Conservation (phyloP, 2,113 vertebrate genomes). For the Geococcyx californianus region DNA sequence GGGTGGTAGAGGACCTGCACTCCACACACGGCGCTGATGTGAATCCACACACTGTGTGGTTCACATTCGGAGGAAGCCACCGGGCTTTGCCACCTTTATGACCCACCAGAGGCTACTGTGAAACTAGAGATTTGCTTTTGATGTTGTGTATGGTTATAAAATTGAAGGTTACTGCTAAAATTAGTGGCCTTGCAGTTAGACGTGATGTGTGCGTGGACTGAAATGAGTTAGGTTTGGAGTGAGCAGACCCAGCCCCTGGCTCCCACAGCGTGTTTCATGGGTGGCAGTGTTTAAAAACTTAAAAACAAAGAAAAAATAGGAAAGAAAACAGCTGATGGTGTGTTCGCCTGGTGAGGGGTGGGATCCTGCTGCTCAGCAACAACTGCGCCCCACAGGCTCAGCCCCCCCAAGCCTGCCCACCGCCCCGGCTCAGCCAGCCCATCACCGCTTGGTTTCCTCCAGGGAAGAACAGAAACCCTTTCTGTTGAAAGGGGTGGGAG, state of each 20-base stretch:
- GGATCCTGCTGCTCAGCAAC: constrained; percentile 24
- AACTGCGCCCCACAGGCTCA: neutral
- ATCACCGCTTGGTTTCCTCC: constrained; percentile 32
- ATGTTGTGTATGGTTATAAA: neutral
- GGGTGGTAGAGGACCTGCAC: neutral
- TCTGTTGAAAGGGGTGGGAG: constrained; percentile 59
- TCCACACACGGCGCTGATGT: neutral
- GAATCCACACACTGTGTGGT: neutral
- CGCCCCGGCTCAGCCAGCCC: neutral
- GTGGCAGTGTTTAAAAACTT: neutral
- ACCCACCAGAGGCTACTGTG: neutral
- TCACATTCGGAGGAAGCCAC: neutral
- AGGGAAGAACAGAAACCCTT: too few species aligned
- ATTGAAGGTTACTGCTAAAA: neutral
- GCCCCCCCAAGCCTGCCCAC: neutral
- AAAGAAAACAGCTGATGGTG: neutral
- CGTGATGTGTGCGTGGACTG: neutral
- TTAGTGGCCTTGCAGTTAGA: neutral
- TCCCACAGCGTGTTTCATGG: neutral
- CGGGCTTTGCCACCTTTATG: neutral
- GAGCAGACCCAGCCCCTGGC: neutral
- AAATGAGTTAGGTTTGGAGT: neutral
- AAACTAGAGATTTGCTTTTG: neutral
- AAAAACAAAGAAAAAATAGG: too few species aligned
- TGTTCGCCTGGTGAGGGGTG: neutral